These are phyloP conservation scores for Phrynocephalus vlangalii DNA, from an alignment of 2,797 vertebrate genomes.

Conservation along the genomic window DNA sequence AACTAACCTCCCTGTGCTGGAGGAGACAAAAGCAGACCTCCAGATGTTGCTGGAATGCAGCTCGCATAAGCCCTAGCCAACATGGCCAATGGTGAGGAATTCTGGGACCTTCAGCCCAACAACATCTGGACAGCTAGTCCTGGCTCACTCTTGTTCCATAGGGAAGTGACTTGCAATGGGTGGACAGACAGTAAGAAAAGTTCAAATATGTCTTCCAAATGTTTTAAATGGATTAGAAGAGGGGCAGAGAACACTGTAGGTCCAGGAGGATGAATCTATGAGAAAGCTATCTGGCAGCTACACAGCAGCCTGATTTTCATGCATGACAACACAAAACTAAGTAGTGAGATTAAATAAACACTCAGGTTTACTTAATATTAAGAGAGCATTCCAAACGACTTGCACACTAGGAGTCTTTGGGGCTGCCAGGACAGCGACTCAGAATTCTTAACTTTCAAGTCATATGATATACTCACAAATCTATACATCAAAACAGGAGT, in stretches of 20 bases:
- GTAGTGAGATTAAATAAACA: slow-evolving; percentile 15
- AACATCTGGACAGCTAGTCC: too few relatives aligned
- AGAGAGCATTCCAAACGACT: slow-evolving; percentile 10
- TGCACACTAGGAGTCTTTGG: slow-evolving; percentile 1
- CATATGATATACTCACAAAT: slow-evolving; percentile 8
- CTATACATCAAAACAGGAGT: slow-evolving; percentile 19
- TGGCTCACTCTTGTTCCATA: too few relatives aligned
- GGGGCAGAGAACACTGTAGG: not conserved
- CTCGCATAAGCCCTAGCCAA: not conserved
- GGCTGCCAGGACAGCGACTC: not conserved
- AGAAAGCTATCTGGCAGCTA: slow-evolving; percentile 21
- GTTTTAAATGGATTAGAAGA: slow-evolving; percentile 8
- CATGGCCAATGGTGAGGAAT: not conserved
- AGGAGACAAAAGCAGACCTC: not conserved
- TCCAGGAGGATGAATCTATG: not conserved
- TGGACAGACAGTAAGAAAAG: too few relatives aligned
- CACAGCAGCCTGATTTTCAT: not conserved
- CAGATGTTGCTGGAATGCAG: not conserved
- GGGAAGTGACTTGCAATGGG: too few relatives aligned
- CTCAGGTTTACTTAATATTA: not conserved
- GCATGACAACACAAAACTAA: slow-evolving; percentile 23
- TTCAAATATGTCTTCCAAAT: not conserved
- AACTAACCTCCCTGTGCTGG: not conserved
- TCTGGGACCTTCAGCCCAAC: not conserved
- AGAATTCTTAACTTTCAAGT: slow-evolving; percentile 10